Conservation (phyloP, 37 sponge, comb jelly and placozoan genomes). For the Aplysina aerophoba region DNA sequence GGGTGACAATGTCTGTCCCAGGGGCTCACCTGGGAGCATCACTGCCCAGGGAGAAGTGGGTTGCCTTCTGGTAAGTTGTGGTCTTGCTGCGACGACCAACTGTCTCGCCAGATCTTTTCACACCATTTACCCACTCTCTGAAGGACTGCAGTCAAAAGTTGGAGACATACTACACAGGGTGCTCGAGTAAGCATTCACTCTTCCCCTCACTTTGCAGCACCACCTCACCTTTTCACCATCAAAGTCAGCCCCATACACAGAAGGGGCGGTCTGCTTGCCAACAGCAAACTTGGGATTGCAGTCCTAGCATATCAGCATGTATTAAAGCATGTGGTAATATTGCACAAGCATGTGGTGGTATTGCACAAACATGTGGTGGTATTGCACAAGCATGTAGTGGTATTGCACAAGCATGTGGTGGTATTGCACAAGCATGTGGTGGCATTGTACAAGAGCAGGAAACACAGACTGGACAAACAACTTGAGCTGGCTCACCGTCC, state of each 20-base stretch:
- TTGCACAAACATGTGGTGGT: no score
- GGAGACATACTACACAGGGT: background rate
- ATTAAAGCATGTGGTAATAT: no score
- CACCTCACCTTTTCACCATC: slow-evolving; percentile 59
- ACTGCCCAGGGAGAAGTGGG: slow-evolving; percentile 77
- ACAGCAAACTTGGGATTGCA: slow-evolving; percentile 25
- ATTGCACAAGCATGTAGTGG: no score
- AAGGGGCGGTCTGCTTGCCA: background rate
- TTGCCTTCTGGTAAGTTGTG: slow-evolving; percentile 62
- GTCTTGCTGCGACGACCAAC: slow-evolving; percentile 57
- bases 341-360: no score
- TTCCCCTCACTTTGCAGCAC: background rate
- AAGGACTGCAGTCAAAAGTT: slow-evolving; percentile 26
- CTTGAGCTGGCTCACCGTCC: slow-evolving; percentile 26
- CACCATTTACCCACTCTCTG: slow-evolving; percentile 33
- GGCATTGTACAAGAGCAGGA: no score
- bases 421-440: no score
- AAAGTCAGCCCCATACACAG: slow-evolving; percentile 59
- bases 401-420: no score
- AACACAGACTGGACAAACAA: no score
- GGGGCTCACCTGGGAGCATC: slow-evolving; percentile 43
- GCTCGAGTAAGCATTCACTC: background rate
- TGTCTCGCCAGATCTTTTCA: slow-evolving; percentile 13
- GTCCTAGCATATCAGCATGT: background rate
- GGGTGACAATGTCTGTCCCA: background rate